Evolutionary conservation across 2,797 vertebrate species (phyloP), one percentile per base, ranked within the genome.

Genomic region (Allobates femoralis): DNA sequence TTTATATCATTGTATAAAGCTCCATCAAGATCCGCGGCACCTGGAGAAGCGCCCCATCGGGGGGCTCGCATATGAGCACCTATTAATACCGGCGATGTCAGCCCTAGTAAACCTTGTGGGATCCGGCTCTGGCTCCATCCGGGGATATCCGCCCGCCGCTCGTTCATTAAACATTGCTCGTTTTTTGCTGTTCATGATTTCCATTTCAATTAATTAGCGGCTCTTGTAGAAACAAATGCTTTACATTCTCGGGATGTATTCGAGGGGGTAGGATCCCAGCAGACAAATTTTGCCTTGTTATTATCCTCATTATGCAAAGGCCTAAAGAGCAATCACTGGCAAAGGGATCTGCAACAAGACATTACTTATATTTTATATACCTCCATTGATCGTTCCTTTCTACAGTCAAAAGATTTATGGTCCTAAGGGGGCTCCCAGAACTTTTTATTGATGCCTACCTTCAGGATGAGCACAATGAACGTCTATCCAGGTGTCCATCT

Each of bases 1-100:
- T 87, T 87, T 87, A 87, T 87, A 87, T 78, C 50, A 71, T 34
- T 41, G 75, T 79, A 87, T 87, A 84, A 87, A 87, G 60, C 86
- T 56, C 66, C 81, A 83, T 79, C 86, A 79, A 73, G 50, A 83
- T 79, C 80, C 34, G 53, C 60, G 5, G 74, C 74, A 58, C 60
- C 74, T 83, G 51, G 76, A 41, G 28, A 81, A 10, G 41, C 83
- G 12, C 69, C 85, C 66, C 37, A 58, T 56, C 64, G 66, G 64
- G 12, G 34, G 81, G 69, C 81, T 18, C 41, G 2, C 46, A 50
- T 34, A 19, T 15, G 62, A 46, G 34, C 81, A 46, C 66, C 81
- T 83, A 73, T 41, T 73, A 74, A 83, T 71, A 83, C 19, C 53
- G 60, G 30, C 32, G 11, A 81, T 81, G 79, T 50, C 66, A 73